Evolutionary conservation across 1,140 invertebrate genomes (phyloP), one percentile per base, ranked within the genome.

Genomic region (Araneus ventricosus): DNA sequence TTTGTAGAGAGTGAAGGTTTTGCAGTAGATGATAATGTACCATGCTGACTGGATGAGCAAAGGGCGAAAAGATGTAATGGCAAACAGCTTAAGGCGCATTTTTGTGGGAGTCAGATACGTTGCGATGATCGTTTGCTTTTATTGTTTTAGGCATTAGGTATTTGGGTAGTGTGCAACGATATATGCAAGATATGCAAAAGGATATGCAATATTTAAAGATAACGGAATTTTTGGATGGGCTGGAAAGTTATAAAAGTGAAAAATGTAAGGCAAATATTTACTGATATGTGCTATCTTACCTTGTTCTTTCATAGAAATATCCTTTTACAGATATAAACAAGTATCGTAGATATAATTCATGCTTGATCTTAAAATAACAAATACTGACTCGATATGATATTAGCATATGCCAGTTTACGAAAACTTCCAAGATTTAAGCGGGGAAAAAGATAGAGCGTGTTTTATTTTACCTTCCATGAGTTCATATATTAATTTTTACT

Each of bases 61-160:
- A 34, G 10, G 70, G 30, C 37, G 34, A 75, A 37, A 20, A 75
- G 10, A 75, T 75, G 20, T 75, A 75, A 75, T 75, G 70, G 70
- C 70, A 75, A 75, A 75, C 70, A 37, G 70, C 70, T 75, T 75
- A 34, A 75, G 20, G 70, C 30, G 37, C 17, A 75, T 75, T 75
- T 75, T 75, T 75, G 27, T 34, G 17, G 30, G 59, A 24, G 27
- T 67, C 10, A 67, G 70, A 34, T 75, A 37, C 20, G 70, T n/a
- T 27, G 27, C 7, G 63, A 27, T 67, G 63, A 75, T 75, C 70
- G 30, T 30, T 75, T 75, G 30, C 37, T 30, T 75, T 63, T 75
- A 75, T 75, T 75, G 27, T 75, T 37, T 75, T 75, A 34, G 70
- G 20, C 4, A 22, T 34, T 75, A 20, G 30, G 7, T 34, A 75